These are phyloP conservation scores for Microplitis mediator DNA, from an alignment of 1,140 invertebrate species.

Conservation along the genomic window DNA sequence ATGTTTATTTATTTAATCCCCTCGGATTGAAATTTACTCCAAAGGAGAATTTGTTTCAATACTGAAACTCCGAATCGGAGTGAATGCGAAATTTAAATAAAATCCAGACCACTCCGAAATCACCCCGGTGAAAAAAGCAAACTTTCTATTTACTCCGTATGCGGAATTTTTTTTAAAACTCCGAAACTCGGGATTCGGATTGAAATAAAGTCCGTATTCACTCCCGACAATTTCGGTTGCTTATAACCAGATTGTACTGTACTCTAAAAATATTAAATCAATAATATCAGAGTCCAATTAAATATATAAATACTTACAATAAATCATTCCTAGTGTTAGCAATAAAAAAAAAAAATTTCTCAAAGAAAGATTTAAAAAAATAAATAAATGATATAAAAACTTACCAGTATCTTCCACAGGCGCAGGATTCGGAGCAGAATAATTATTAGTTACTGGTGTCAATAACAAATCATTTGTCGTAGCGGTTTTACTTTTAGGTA, in stretches of 20 bases:
- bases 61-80: too few species aligned
- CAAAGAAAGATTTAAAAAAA: slow-evolving; percentile 3
- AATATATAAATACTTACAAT: slow-evolving; percentile 45
- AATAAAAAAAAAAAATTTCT: slow-evolving; percentile 31
- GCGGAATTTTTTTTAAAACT: too few species aligned
- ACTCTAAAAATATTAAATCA: slow-evolving; percentile 2
- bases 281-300: slow-evolving; percentile 11
- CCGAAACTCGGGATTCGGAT: too few species aligned
- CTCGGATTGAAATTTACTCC: too few species aligned
- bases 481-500: slow-evolving; percentile 50
- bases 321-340: slow-evolving; percentile 42
- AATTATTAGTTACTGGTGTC: slow-evolving; percentile 20
- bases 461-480: slow-evolving; percentile 27
- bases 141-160: too few species aligned
- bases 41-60: too few species aligned
- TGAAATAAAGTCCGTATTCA: too few species aligned
- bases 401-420: slow-evolving; percentile 38
- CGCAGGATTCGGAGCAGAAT: slow-evolving; percentile 22
- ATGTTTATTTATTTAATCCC: too few species aligned
- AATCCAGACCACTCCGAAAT: too few species aligned
- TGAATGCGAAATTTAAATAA: too few species aligned
- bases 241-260: not conserved
- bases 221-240: too few species aligned
- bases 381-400: slow-evolving; percentile 36
- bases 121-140: too few species aligned